Evolutionary conservation across 2,888 invertebrate species (phyloP).

Genomic region (Rapana venosa): DNA sequence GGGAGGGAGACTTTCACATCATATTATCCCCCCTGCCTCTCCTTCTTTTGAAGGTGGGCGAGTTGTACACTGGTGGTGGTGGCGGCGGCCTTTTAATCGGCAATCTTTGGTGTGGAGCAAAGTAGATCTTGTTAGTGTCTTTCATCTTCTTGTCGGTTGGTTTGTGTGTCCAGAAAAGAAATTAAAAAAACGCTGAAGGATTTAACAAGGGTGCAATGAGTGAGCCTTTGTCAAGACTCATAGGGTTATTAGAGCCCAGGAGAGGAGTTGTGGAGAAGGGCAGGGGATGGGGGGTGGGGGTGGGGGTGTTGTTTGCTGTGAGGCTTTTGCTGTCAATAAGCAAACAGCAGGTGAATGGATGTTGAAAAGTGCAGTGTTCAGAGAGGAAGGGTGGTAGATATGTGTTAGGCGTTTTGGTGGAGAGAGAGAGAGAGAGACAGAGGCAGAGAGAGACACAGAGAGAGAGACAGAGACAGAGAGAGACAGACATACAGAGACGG

Average conservation of each 20-base stretch:
- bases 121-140: not conserved
- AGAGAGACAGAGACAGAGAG: not conserved
- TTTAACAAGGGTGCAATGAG: no score
- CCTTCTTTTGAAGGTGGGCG: no score
- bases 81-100: not conserved
- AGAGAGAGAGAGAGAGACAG: not conserved
- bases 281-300: not conserved
- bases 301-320: not conserved
- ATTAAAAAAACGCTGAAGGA: no score
- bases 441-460: not conserved
- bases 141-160: not conserved
- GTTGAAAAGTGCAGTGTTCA: no score
- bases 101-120: not conserved
- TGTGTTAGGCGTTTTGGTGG: no score
- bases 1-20: no score
- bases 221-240: no score
- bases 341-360: not conserved
- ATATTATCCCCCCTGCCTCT: no score
- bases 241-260: no score
- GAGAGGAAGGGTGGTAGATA: no score
- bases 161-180: no score
- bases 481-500: not conserved
- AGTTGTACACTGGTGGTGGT: not conserved
- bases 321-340: not conserved
- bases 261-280: no score